Evolutionary conservation across 1,140 invertebrate genomes (phyloP).

Genomic region (Oscheius sp.): DNA sequence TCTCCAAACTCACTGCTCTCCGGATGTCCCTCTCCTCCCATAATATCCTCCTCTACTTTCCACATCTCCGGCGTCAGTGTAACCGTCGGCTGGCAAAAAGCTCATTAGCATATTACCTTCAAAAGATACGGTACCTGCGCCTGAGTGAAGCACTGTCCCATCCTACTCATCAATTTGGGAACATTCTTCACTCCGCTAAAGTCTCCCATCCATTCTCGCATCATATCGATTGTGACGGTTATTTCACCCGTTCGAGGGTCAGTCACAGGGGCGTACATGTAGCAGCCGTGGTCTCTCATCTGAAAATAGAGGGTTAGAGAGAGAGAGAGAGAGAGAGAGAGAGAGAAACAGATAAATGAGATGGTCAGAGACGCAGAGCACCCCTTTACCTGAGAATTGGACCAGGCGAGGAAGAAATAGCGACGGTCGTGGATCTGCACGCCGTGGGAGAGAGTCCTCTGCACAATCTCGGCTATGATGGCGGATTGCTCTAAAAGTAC

Average conservation of each 20-base stretch:
- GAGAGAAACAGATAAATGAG: too few species aligned
- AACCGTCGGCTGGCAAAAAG: constrained; percentile 41
- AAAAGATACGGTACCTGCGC: constrained; percentile 26
- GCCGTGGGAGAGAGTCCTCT: constrained; percentile 35
- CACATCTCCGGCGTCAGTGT: constrained; percentile 1
- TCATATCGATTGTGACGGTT: constrained; percentile 35
- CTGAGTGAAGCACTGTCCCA: constrained; percentile 60
- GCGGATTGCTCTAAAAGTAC: constrained; percentile 28
- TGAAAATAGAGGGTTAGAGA: constrained; percentile 22
- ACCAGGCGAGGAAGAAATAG: constrained; percentile 57
- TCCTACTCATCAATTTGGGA: constrained; percentile 57
- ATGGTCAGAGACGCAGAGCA: too few species aligned
- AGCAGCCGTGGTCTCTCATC: constrained; percentile 58
- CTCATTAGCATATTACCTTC: background rate
- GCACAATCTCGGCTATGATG: constrained; percentile 38
- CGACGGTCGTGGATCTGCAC: constrained; percentile 42
- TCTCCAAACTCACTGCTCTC: background rate
- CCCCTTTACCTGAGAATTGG: constrained; percentile 48
- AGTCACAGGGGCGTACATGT: constrained; percentile 50
- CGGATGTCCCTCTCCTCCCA: constrained; percentile 22
- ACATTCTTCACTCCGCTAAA: constrained; percentile 51
- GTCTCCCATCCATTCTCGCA: constrained; percentile 54
- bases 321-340: background rate
- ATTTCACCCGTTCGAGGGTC: constrained; percentile 10
- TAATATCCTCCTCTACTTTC: constrained; percentile 26